These are phyloP conservation scores for Halichoerus grypus DNA, from an alignment of 2,113 vertebrate genomes.

Conservation along the genomic window DNA sequence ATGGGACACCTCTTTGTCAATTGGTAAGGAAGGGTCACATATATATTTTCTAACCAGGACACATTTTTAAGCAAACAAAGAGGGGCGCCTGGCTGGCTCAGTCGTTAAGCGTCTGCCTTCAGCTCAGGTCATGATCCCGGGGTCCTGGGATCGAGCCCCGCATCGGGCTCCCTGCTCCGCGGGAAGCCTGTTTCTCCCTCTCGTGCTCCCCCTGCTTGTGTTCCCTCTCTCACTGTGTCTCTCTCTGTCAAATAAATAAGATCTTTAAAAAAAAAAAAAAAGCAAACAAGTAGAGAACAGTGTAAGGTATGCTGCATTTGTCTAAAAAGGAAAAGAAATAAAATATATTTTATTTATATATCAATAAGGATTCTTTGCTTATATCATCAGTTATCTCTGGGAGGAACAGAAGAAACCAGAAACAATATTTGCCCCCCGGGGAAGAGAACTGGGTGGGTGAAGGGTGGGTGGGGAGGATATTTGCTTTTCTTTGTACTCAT, in stretches of 20 bases:
- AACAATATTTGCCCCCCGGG: neutral
- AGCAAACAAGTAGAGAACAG: neutral
- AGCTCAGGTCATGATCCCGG: no score
- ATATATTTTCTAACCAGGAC: neutral
- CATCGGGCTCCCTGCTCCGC: no score
- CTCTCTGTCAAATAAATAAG: no score
- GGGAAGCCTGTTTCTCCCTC: no score
- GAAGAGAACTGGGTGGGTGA: neutral
- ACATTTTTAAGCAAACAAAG: conserved; percentile 41
- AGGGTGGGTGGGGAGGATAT: neutral
- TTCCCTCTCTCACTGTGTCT: no score
- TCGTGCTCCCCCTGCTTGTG: no score
- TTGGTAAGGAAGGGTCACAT: neutral
- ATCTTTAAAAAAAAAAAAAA: no score
- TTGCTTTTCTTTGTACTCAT: conserved; percentile 26
- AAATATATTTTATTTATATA: neutral
- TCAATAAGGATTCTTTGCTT: conserved; percentile 27
- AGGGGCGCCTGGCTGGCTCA: no score
- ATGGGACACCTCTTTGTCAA: neutral
- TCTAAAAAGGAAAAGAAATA: conserved; percentile 25
- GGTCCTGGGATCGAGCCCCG: no score
- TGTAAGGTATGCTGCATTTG: neutral
- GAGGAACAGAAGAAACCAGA: conserved; percentile 10
- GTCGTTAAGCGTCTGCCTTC: no score
- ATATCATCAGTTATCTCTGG: neutral